Base-by-base conservation (phyloP, 2,113 vertebrate genomes). In the Galemys pyrenaicus region DNA sequence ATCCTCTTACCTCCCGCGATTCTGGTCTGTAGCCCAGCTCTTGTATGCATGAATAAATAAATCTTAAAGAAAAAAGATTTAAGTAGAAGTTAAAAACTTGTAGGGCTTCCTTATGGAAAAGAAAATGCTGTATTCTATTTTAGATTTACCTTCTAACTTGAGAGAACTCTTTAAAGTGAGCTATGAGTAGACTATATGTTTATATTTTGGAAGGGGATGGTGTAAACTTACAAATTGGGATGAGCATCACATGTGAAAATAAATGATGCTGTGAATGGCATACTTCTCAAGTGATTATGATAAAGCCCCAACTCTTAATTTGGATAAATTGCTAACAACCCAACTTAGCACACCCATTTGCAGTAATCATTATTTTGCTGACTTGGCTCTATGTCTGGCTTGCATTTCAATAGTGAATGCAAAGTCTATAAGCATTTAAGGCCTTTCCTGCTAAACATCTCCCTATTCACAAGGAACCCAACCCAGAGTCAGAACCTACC, bases 371-470 rank as follows among this genome's bases (percentile, higher is more conserved):
- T 97, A 96, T 97, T 89, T 94, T 95, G 92, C 93, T 94, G 97
- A 97, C 95, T 95, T 94, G 94, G 95, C 95, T 97, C 87, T 94
- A 96, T 96, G 97, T 97, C 96, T 97, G 92, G 95, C 93, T 96
- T 97, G 96, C 95, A 97, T 97, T 96, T 97, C 97, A 97, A 96
- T 95, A 91, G 95, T 97, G 97, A 96, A 97, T 96, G 95, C 60
- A 81, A 97, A 96, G 97, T 84, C 96, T 96, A 96, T 97, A 96
- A 87, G 56, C 95, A 85, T 91, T 95, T 96, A 96, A 94, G 62
- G 92, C 44, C 87, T 96, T 96, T 90, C 88, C 87, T 91, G 84
- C 92, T 95, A 96, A 96, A 87, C 74, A 79, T 95, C 92, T 97
- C 51, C 71, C 41, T 89, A 80, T 58, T 92, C 35, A 44, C 30